A percentile compares a stretch with the other conserved stretches of the same genome.
Conservation (phyloP, 2,888 invertebrate genomes). For the Rhamphomyia laevipes region DNA sequence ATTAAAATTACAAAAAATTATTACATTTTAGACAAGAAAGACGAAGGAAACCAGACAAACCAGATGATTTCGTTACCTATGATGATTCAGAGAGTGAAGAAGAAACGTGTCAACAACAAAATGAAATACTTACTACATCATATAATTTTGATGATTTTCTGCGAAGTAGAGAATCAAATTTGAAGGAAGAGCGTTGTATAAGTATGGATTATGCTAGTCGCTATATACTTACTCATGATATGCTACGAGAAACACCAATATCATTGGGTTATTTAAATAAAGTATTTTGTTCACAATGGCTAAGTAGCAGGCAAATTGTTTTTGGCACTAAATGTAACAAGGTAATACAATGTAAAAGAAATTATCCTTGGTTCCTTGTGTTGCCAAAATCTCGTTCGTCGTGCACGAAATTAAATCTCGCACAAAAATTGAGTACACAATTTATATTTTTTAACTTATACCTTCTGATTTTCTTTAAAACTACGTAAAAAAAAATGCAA, state of each 20-base stretch:
- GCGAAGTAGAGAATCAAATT: constrained; percentile 60
- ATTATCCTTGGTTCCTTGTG: background rate
- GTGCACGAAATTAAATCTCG: too few relatives aligned
- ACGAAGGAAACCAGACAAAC: constrained; percentile 72
- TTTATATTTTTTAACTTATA: too few relatives aligned
- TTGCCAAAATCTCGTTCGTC: too few relatives aligned
- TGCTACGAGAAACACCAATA: constrained; percentile 75
- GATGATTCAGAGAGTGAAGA: constrained; percentile 82
- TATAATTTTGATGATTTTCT: constrained; percentile 81
- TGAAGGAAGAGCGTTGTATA: constrained; percentile 54
- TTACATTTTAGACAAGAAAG: constrained; percentile 46
- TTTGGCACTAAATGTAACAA: constrained; percentile 97
- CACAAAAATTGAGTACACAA: too few relatives aligned
- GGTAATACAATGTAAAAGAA: constrained; percentile 39
- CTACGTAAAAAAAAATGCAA: too few relatives aligned
- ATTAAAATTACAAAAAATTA: background rate
- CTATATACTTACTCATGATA: constrained; percentile 80
- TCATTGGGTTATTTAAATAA: constrained; percentile 79
- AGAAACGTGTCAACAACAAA: constrained; percentile 60
- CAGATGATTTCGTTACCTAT: constrained; percentile 82
- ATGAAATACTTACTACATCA: constrained; percentile 62
- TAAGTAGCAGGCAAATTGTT: constrained; percentile 87
- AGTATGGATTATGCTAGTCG: constrained; percentile 72
- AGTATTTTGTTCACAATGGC: constrained; percentile 93
- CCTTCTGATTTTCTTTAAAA: too few relatives aligned